Conservation (phyloP, 2,888 invertebrate genomes). For the Thera obeliscata region DNA sequence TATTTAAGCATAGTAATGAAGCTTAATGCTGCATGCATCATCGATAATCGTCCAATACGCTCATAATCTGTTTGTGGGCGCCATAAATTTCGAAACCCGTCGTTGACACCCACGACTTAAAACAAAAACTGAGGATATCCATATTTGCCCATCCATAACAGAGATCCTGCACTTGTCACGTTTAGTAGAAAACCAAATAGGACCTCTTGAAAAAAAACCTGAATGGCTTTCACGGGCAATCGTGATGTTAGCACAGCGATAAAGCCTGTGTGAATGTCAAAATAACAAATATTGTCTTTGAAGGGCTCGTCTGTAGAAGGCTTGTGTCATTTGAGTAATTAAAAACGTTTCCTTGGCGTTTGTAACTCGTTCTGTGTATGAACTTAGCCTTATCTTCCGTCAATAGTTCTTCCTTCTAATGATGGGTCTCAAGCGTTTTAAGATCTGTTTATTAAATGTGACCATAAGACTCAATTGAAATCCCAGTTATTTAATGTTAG, state of each 20-base stretch:
- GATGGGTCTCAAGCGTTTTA: slow-evolving; percentile 4
- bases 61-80: slow-evolving; percentile 58
- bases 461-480: too few relatives aligned
- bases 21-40: slow-evolving; percentile 43
- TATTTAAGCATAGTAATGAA: slow-evolving; percentile 37
- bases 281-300: slow-evolving; percentile 82
- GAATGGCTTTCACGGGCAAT: slow-evolving; percentile 80
- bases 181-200: slow-evolving; percentile 80
- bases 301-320: slow-evolving; percentile 40
- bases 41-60: slow-evolving; percentile 44
- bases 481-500: not conserved
- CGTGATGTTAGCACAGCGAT: slow-evolving; percentile 79
- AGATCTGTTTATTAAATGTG: not conserved
- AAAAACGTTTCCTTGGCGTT: slow-evolving; percentile 51
- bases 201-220: slow-evolving; percentile 67
- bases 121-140: slow-evolving; percentile 69
- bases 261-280: slow-evolving; percentile 84
- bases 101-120: slow-evolving; percentile 62
- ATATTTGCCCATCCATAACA: slow-evolving; percentile 73
- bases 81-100: slow-evolving; percentile 52
- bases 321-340: slow-evolving; percentile 66
- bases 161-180: slow-evolving; percentile 80
- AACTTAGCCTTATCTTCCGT: slow-evolving; percentile 37
- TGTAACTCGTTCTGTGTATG: slow-evolving; percentile 38
- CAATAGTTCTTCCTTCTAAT: slow-evolving; percentile 31